Evolutionary conservation across 92 coral and sea anemone species (phyloP), one percentile per base, ranked within the genome.

Genomic region (Porites lobata): DNA sequence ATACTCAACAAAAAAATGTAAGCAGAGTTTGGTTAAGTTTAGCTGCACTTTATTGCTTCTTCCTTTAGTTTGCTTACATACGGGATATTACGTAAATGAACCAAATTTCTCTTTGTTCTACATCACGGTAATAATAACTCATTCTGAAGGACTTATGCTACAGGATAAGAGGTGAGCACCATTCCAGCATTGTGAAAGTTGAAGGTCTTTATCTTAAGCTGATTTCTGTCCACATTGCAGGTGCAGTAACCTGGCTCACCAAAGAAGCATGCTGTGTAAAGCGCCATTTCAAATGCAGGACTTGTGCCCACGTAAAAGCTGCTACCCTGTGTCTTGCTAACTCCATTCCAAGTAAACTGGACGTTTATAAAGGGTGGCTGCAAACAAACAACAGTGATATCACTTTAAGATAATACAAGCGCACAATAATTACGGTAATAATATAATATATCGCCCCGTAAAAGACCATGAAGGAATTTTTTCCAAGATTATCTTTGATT

Each of bases 201-300:
- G 83, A 79, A 47, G 54, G 83, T 79, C 26, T 64, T 79, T 63
- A 79, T 47, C 50, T 0, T 32, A n/a, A 79, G 18, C 61, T 4
- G 72, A 7, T 47, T 3, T 9, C 83, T 19, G 43, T 18, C 72
- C 5, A 79, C 64, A 10, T 3, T 43, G 72, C 83, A 79, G 6
- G 83, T 79, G 62, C 83, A 79, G 83, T 79, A 58, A 17, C 72
- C 83, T 11, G 83, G 83, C 29, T 79, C 83, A 4, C 83, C 83
- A 65, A 63, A 79, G 52, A 79, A 79, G 17, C 83, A 79, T 13
- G 72, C 83, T 1, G 83, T 79, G 61, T 79, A 79, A 58, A 79
- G 57, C 12, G 83, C 83, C 29, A 79, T 10, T 59, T 79, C 83
- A 79, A 78, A 78, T 22, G 70, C 82, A 17, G 82, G 82, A 4